Percentiles rank a stretch among this genome's conserved stretches.
phyloP scores from a whole-genome alignment of 2,888 invertebrate species.

The Lasioglossum villosulum region DNA sequence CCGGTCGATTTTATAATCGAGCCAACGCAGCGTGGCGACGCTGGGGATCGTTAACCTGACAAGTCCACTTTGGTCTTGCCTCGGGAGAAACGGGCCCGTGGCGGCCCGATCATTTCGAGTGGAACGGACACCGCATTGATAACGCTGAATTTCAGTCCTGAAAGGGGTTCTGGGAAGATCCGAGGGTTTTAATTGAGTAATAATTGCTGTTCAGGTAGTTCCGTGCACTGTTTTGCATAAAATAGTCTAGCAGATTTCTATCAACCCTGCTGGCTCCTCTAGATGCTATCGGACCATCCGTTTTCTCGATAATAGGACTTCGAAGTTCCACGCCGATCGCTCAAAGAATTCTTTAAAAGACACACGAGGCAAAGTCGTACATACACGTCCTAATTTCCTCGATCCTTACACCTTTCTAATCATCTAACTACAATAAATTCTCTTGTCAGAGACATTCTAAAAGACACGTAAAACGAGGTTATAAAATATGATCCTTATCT shows the following conservation, averaged over 20 bases:
- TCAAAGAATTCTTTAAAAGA: no score
- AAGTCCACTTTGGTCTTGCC: constrained; percentile 19
- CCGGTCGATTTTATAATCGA: constrained; percentile 41
- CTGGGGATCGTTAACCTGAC: constrained; percentile 6
- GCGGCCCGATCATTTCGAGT: background rate
- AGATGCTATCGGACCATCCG: background rate
- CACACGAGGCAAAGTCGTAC: background rate
- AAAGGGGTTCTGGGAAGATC: background rate
- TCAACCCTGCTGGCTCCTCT: background rate
- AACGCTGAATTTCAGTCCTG: background rate
- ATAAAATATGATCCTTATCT: background rate
- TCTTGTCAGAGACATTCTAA: background rate
- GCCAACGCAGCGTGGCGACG: constrained; percentile 34
- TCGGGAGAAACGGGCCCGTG: constrained; percentile 7
- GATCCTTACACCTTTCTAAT: no score
- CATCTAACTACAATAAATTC: no score
- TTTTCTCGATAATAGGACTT: background rate
- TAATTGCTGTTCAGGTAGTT: background rate
- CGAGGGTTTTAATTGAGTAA: background rate
- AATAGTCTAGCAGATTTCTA: background rate
- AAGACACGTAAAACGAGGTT: background rate
- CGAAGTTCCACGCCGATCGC: background rate
- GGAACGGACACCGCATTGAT: background rate
- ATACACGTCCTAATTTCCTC: background rate
- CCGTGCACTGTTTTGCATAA: background rate